phyloP scores from a whole-genome alignment of 2,797 vertebrate genomes.

The Enteromius thamalakanensis region DNA sequence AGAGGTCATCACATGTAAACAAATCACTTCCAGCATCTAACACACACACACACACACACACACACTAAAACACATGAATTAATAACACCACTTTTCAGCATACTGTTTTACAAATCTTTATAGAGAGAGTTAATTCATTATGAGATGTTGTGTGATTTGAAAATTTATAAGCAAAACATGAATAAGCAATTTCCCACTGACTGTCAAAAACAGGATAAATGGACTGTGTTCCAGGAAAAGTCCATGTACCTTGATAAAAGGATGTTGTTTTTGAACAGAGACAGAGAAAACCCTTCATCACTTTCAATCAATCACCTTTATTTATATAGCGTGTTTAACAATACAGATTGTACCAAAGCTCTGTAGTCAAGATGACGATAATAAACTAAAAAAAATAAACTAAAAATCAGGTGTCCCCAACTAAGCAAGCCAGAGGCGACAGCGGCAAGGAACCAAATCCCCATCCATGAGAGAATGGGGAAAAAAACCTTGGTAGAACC shows the following conservation, averaged over 20 bases:
- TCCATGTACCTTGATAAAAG: neutral
- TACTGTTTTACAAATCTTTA: neutral
- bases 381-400: too few species aligned
- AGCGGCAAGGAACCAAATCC: too few species aligned
- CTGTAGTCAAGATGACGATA: too few species aligned
- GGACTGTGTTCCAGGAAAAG: neutral
- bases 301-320: too few species aligned
- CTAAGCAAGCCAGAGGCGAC: too few species aligned
- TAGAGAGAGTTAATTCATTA: neutral
- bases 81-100: neutral
- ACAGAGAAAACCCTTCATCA: neutral
- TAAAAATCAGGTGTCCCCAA: too few species aligned
- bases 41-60: neutral
- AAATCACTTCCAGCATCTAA: slow-evolving; percentile 46
- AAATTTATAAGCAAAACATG: neutral
- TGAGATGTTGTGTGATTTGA: neutral
- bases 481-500: too few species aligned
- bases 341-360: too few species aligned
- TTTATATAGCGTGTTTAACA: too few species aligned
- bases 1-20: slow-evolving; percentile 74
- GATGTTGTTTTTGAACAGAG: neutral
- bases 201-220: neutral
- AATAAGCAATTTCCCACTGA: too few species aligned
- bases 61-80: neutral
- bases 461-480: too few species aligned